phyloP scores from a whole-genome alignment of 2,888 invertebrate genomes.

The Falcaria lacertinaria region DNA sequence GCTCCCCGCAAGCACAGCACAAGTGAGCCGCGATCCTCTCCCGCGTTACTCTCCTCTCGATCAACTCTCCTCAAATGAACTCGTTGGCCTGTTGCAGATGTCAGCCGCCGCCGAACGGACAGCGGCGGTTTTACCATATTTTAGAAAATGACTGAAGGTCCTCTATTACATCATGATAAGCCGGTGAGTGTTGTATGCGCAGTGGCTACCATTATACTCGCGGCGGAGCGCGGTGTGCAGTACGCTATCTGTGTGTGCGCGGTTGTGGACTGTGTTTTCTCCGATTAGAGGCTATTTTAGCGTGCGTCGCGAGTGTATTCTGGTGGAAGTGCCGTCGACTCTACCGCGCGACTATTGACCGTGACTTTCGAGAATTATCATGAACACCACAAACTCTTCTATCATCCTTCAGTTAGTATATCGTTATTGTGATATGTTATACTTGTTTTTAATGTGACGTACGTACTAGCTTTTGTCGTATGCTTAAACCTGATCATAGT shows the following conservation, averaged over 20 bases:
- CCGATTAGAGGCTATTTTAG: not conserved
- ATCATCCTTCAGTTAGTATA: conserved; percentile 4
- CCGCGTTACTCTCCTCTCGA: conserved; percentile 16
- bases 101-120: conserved; percentile 71
- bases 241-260: conserved; percentile 2
- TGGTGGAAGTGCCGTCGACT: conserved; percentile 6
- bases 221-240: conserved; percentile 12
- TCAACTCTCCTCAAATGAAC: conserved; percentile 54
- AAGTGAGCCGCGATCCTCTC: conserved; percentile 49
- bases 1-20: conserved; percentile 56
- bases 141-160: conserved; percentile 77
- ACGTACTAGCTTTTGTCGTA: no score
- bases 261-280: not conserved
- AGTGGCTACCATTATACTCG: conserved; percentile 2
- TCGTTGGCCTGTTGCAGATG: conserved; percentile 72
- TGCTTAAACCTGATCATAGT: not conserved
- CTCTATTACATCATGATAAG: conserved; percentile 61
- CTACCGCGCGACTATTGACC: conserved; percentile 11
- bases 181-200: conserved; percentile 55
- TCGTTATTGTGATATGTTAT: not conserved
- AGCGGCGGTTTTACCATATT: conserved; percentile 75
- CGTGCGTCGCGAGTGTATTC: not conserved
- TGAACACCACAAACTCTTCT: conserved; percentile 17
- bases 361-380: conserved; percentile 19
- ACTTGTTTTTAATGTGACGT: not conserved